Percentiles rank a stretch among this genome's conserved stretches.
Conservation (phyloP, 2,888 invertebrate species). For the Chaetogeoica ovagalla region DNA sequence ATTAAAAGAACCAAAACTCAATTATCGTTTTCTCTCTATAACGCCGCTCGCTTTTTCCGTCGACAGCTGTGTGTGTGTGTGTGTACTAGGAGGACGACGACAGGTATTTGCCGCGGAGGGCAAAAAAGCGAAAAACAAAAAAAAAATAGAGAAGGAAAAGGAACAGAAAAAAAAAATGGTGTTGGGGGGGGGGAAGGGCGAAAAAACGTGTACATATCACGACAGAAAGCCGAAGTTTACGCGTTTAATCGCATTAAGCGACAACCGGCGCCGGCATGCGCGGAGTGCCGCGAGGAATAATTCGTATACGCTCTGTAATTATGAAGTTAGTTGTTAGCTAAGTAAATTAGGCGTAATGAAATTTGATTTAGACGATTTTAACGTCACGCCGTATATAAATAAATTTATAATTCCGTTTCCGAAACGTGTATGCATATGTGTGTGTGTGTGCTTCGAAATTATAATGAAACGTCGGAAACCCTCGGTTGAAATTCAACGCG, state of each 20-base stretch:
- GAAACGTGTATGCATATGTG: too few species aligned
- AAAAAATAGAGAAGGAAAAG: too few species aligned
- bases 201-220: constrained; percentile 12
- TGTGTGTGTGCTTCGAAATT: neutral
- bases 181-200: too few species aligned
- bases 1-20: constrained; percentile 49
- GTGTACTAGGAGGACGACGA: too few species aligned
- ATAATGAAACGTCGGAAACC: neutral
- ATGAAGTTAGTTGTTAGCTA: constrained; percentile 34
- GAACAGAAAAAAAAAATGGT: too few species aligned
- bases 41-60: neutral
- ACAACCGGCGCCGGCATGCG: constrained; percentile 5
- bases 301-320: constrained; percentile 35
- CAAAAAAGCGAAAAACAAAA: neutral
- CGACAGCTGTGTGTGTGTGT: neutral
- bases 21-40: constrained; percentile 37
- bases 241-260: constrained; percentile 40
- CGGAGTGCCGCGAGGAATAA: constrained; percentile 17
- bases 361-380: constrained; percentile 45
- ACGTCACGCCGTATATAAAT: constrained; percentile 9
- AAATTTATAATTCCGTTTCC: too few species aligned
- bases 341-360: constrained; percentile 46
- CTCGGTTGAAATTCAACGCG: neutral
- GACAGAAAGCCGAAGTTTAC: constrained; percentile 23
- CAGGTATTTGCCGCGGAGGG: neutral